Base-by-base conservation (phyloP, 2,797 vertebrate genomes). In the Tiaroga cobitis region DNA sequence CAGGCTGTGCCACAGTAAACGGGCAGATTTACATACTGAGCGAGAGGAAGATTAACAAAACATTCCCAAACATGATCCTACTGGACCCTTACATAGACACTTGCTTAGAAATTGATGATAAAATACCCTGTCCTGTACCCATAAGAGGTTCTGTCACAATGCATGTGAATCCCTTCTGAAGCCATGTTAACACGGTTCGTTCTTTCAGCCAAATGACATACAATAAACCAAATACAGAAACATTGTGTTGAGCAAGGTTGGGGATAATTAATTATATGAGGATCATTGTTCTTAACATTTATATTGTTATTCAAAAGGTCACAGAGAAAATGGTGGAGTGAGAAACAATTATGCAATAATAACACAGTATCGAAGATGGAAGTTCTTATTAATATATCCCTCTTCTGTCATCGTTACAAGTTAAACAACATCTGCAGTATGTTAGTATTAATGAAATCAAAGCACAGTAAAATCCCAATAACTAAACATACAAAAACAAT, bases 1-100 rank as follows among this genome's bases (percentile, higher is more conserved):
- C 95, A 83, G 96, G 96, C 21, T 97, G 97, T 89, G 90, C 95
- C 70, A 94, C 96, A 0, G 93, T 92, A 70, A 93, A 94, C 0
- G 96, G 97, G 5, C 95, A 94, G 83, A 95, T 97, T 49, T 98
- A 96, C 81, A 92, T 97, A 81, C 89, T 97, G 54, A 95, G 96
- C 1, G 96, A 97, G 91, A 94, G 94, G 80, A 97, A 91, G 88
- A 93, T 94, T 18, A 97, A 97, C 86, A 95, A 93, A 87, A 92
- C 92, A 6, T 90, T 93, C 49, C 95, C 96, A 1, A 95, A 93
- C 75, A 94, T 97, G 92, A 90, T 97, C 37, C 91, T 97, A 84
- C 91, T 97, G 87, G 97, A 98, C 91, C 97, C 96, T 0, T 98
- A 97, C 61, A 88, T 90, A 46, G 96, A 97, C 86, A 91, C 85